Conservation (phyloP, 1,140 invertebrate genomes). For the Drosophila mojavensis region DNA sequence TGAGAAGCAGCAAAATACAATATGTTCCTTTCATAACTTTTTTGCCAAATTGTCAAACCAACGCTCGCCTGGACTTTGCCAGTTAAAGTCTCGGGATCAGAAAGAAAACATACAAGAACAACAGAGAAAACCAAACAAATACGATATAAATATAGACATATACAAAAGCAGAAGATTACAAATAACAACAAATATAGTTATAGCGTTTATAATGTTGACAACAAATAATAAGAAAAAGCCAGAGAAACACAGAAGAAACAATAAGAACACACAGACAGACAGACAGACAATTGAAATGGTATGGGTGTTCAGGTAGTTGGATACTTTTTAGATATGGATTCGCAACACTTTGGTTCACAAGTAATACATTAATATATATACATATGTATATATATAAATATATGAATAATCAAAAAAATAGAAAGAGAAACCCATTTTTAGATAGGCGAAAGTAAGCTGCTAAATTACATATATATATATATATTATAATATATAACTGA, state of each 20-base stretch:
- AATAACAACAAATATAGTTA: constrained; percentile 46
- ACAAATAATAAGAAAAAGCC: constrained; percentile 4
- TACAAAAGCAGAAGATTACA: constrained; percentile 23
- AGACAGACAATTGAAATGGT: neutral
- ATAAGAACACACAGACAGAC: constrained; percentile 10
- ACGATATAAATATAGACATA: constrained; percentile 59
- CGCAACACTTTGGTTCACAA: constrained; percentile 29
- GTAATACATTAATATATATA: constrained; percentile 19
- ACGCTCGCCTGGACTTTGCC: constrained; percentile 77
- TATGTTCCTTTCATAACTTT: constrained; percentile 79
- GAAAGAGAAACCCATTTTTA: constrained; percentile 33
- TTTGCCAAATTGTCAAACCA: constrained; percentile 83
- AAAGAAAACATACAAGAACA: constrained; percentile 48
- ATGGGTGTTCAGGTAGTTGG: neutral
- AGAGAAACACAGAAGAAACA: constrained; percentile 3
- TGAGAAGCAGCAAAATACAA: constrained; percentile 66
- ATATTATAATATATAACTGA: constrained; percentile 27
- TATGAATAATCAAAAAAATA: constrained; percentile 31
- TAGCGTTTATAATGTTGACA: constrained; percentile 57
- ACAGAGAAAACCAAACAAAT: constrained; percentile 36
- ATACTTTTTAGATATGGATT: too few relatives aligned
- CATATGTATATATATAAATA: constrained; percentile 23
- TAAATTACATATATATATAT: constrained; percentile 37
- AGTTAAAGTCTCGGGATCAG: constrained; percentile 66
- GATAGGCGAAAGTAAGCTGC: constrained; percentile 50